phyloP scores from a whole-genome alignment of 2,113 vertebrate species.

The Clarias macrocephalus region DNA sequence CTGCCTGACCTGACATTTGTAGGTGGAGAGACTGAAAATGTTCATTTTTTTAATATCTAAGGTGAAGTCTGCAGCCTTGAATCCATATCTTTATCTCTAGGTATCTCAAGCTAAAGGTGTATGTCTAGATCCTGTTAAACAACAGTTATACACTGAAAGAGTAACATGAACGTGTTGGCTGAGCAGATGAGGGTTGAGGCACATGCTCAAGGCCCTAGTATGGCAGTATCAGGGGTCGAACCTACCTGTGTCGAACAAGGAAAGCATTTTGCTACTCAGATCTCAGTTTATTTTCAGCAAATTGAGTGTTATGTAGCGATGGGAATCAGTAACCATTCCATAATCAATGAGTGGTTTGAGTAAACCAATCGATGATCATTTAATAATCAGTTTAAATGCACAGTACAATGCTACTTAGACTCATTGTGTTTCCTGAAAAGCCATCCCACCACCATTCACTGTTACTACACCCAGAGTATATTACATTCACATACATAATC shows the following conservation, averaged over 20 bases:
- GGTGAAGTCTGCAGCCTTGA: neutral
- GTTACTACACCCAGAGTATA: too few relatives aligned
- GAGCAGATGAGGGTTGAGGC: neutral
- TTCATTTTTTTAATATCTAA: too few relatives aligned
- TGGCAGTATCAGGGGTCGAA: neutral
- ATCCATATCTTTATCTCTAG: neutral
- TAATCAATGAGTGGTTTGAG: too few relatives aligned
- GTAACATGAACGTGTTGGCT: neutral
- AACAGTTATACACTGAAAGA: neutral
- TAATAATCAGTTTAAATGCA: too few relatives aligned
- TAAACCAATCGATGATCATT: too few relatives aligned
- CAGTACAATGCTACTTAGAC: too few relatives aligned
- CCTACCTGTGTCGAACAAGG: neutral
- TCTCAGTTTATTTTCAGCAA: neutral
- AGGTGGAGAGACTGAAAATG: neutral
- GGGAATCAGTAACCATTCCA: too few relatives aligned
- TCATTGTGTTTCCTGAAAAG: too few relatives aligned
- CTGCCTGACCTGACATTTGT: neutral
- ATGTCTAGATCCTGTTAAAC: neutral
- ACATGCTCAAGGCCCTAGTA: neutral
- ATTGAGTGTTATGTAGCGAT: neutral
- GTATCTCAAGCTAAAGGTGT: neutral
- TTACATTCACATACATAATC: too few relatives aligned
- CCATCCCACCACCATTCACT: too few relatives aligned
- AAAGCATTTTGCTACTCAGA: neutral